Percentiles rank a stretch among this genome's conserved stretches.
Conservation (phyloP, 1,140 invertebrate genomes). For the Holcopasites calliopsidis region DNA sequence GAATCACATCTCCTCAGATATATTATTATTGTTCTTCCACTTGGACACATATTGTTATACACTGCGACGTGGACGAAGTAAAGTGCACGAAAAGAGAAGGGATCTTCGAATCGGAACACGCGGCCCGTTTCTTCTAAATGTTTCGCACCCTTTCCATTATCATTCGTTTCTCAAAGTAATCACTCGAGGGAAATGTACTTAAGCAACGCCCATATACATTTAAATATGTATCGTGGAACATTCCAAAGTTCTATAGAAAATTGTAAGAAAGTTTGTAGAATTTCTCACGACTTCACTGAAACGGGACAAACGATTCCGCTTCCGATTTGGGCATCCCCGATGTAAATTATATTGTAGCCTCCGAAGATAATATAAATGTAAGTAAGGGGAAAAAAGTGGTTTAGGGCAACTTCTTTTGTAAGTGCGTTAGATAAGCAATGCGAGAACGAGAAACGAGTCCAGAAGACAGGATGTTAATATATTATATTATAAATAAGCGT, state of each 20-base stretch:
- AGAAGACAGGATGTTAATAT: conserved; percentile 60
- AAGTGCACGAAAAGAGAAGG: neutral
- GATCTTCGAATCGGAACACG: neutral
- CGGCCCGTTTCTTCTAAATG: neutral
- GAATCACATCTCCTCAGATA: neutral
- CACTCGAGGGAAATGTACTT: too few species aligned
- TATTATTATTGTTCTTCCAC: conserved; percentile 21
- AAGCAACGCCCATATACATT: too few species aligned
- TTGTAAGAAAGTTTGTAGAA: neutral
- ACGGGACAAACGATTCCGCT: neutral
- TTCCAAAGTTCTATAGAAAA: too few species aligned
- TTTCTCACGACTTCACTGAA: neutral
- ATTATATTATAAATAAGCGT: conserved; percentile 53
- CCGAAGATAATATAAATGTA: neutral
- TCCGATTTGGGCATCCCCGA: neutral
- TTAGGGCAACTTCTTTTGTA: conserved; percentile 55
- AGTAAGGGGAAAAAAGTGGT: conserved; percentile 26
- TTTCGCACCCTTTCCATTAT: neutral
- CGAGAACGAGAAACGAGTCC: conserved; percentile 30
- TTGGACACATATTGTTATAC: neutral
- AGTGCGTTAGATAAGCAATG: conserved; percentile 38
- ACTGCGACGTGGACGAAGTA: neutral
- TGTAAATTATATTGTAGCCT: conserved; percentile 17
- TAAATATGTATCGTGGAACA: too few species aligned
- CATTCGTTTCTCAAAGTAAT: too few species aligned